phyloP scores from a whole-genome alignment of 2,888 invertebrate genomes.

The Meteorus cinctellus region DNA sequence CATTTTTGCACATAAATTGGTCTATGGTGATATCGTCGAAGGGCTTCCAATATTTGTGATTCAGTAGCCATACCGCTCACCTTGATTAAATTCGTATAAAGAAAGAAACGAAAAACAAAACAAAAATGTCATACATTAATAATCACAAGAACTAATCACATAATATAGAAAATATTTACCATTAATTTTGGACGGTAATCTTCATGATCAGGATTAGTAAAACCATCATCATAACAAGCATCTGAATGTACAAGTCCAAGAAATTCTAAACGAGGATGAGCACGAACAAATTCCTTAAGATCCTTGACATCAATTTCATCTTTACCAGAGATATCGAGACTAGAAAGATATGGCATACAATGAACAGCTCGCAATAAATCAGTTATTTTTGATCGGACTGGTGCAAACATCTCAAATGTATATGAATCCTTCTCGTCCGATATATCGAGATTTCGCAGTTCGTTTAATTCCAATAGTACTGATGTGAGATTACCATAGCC shows the following conservation, averaged over 20 bases:
- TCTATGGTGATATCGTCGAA: constrained; percentile 77
- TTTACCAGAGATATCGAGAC: constrained; percentile 80
- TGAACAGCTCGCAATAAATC: constrained; percentile 74
- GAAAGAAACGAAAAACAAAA: constrained; percentile 34
- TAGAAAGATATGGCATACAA: constrained; percentile 76
- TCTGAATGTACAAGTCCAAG: constrained; percentile 77
- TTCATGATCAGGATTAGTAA: constrained; percentile 72
- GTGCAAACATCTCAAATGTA: constrained; percentile 73
- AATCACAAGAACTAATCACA: background rate
- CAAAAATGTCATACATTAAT: constrained; percentile 20
- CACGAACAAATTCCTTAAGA: constrained; percentile 72
- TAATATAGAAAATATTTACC: constrained; percentile 60
- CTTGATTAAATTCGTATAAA: constrained; percentile 57
- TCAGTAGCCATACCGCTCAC: constrained; percentile 77
- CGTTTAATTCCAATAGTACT: constrained; percentile 75
- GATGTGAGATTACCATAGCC: constrained; percentile 71
- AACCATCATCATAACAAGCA: constrained; percentile 75
- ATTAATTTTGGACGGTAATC: constrained; percentile 72
- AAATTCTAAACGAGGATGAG: constrained; percentile 75
- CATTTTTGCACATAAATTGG: constrained; percentile 80
- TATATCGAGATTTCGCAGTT: constrained; percentile 76
- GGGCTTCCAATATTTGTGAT: constrained; percentile 76
- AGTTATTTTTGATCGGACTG: constrained; percentile 70
- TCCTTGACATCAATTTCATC: constrained; percentile 74
- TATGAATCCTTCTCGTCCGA: constrained; percentile 76